Conservation (phyloP, 2,797 vertebrate genomes). For the Tokudaia tokunoshimensis region DNA sequence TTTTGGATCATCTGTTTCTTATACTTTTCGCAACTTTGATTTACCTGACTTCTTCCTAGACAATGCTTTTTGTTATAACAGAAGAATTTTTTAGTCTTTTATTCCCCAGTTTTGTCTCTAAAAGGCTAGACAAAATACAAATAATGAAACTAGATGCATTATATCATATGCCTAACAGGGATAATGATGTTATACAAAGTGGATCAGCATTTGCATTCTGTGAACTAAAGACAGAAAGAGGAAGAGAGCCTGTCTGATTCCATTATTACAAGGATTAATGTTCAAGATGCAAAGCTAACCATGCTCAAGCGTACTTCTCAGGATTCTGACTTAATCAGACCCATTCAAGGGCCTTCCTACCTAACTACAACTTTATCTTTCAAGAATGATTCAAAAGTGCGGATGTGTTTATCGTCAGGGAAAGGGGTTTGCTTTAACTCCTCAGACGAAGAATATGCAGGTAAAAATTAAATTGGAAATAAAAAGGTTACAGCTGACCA, state of each 20-base stretch:
- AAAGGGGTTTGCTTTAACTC: background rate
- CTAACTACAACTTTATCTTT: background rate
- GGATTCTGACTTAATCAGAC: background rate
- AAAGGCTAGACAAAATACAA: background rate
- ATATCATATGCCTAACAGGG: background rate
- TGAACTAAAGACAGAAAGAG: background rate
- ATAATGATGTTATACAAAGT: background rate
- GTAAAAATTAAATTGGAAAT: background rate
- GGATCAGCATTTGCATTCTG: background rate
- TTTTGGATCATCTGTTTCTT: background rate
- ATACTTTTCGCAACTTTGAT: background rate
- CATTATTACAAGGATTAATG: background rate
- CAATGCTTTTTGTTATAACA: background rate
- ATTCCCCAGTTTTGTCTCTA: background rate
- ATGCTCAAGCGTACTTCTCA: background rate
- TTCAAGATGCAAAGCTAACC: background rate
- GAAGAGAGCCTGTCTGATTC: background rate
- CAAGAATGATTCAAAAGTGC: background rate
- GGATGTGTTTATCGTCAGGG: background rate
- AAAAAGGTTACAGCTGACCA: background rate
- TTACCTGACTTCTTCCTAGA: constrained; percentile 1
- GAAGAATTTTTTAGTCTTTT: background rate
- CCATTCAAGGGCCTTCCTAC: background rate
- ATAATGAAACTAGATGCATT: background rate
- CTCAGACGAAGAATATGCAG: background rate